Conservation (phyloP, 2,797 vertebrate species). For the Poecilia gillii region DNA sequence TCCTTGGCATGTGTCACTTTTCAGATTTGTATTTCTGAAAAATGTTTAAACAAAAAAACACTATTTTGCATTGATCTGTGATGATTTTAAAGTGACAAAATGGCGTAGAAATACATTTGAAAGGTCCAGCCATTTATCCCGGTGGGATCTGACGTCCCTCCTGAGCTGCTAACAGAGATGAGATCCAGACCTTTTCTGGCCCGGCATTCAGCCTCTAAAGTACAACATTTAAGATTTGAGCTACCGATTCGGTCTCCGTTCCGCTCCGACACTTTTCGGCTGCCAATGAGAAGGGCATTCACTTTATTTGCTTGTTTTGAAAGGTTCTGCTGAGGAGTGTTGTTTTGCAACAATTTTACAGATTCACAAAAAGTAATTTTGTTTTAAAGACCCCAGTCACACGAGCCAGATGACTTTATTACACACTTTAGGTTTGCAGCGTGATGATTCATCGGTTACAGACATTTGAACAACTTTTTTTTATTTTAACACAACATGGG, state of each 20-base stretch:
- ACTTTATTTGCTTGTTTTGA: not conserved
- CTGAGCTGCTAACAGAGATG: not conserved
- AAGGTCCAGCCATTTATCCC: not conserved
- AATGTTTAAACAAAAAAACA: not conserved
- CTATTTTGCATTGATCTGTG: not conserved
- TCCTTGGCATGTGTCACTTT: not conserved
- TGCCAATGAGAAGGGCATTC: not conserved
- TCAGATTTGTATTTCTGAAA: not conserved
- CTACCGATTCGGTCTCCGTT: not conserved
- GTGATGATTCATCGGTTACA: slow-evolving; percentile 27
- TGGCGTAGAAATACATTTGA: not conserved
- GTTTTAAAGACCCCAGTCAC: not conserved
- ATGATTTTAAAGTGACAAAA: not conserved
- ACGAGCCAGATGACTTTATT: not conserved
- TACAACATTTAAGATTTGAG: not conserved
- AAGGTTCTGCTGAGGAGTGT: not conserved
- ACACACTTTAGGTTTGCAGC: slow-evolving; percentile 18
- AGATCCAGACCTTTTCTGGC: not conserved
- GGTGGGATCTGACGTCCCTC: not conserved
- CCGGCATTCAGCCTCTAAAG: not conserved
- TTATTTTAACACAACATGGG: slow-evolving; percentile 18
- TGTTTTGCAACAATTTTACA: not conserved
- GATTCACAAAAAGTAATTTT: not conserved
- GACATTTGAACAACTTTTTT: slow-evolving; percentile 27
- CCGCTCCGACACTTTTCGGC: not conserved